Conservation (phyloP, 2,797 vertebrate species). For the Acanthornis magna region DNA sequence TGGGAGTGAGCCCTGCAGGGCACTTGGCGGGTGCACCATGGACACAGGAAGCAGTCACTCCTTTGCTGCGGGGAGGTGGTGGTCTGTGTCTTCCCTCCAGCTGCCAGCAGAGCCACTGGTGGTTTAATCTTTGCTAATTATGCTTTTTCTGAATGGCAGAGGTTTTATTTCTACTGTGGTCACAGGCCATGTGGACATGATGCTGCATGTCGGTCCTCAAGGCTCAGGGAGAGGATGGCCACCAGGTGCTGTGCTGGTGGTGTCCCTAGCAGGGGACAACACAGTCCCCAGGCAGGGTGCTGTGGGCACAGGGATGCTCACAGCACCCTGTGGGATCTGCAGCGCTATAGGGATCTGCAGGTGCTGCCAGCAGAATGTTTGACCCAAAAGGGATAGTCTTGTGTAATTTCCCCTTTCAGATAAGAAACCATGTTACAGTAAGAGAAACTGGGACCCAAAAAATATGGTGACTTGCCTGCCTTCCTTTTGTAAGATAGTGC, state of each 20-base stretch:
- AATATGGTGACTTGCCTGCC: not conserved
- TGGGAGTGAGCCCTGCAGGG: accelerated
- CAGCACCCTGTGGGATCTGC: too few relatives aligned
- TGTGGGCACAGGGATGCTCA: not conserved
- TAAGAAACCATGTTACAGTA: not conserved
- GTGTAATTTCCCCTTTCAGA: not conserved
- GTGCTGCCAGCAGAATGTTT: not conserved
- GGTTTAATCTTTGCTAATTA: not conserved
- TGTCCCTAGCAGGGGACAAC: not conserved
- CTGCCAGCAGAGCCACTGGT: not conserved
- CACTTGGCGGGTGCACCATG: accelerated
- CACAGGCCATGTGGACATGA: accelerated
- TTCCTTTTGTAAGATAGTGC: not conserved
- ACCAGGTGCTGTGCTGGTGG: not conserved
- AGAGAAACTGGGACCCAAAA: not conserved
- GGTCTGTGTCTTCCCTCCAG: not conserved
- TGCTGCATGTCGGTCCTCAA: accelerated
- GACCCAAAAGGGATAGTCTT: not conserved
- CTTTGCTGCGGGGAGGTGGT: not conserved
- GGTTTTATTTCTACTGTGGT: not conserved
- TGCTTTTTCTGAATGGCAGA: not conserved
- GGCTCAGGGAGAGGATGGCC: not conserved
- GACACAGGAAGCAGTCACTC: not conserved
- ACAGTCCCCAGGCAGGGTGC: not conserved
- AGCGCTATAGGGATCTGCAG: not conserved